These are phyloP conservation scores for Heteractis magnifica DNA, from an alignment of 92 coral and sea anemone species.

Conservation along the genomic window DNA sequence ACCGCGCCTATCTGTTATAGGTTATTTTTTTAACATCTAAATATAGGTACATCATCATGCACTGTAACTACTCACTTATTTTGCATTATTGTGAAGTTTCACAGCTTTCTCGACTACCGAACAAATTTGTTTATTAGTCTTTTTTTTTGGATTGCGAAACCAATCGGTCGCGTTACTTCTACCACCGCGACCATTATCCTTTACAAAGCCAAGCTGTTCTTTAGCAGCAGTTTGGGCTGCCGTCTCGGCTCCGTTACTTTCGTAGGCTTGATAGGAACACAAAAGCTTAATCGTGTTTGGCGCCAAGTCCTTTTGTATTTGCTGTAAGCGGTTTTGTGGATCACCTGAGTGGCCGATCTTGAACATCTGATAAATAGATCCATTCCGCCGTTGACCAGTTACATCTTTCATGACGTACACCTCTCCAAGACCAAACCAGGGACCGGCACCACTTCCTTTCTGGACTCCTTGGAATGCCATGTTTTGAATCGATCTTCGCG, in stretches of 20 bases:
- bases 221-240: background rate
- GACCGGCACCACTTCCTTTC: background rate
- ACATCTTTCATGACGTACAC: background rate
- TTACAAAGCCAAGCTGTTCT: background rate
- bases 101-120: background rate
- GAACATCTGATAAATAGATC: background rate
- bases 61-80: no score
- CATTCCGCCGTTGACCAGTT: background rate
- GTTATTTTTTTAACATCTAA: no score
- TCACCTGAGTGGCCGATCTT: background rate
- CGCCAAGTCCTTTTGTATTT: background rate
- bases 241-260: background rate
- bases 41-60: no score
- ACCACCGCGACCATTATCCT: background rate
- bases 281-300: background rate
- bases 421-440: background rate
- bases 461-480: no score
- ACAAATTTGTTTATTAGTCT: background rate
- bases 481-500: no score
- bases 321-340: background rate
- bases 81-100: background rate
- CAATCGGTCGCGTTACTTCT: background rate
- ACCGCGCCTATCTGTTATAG: no score
- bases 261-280: background rate
- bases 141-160: background rate